Base-by-base conservation (phyloP, 2,113 vertebrate genomes). In the Meles meles region DNA sequence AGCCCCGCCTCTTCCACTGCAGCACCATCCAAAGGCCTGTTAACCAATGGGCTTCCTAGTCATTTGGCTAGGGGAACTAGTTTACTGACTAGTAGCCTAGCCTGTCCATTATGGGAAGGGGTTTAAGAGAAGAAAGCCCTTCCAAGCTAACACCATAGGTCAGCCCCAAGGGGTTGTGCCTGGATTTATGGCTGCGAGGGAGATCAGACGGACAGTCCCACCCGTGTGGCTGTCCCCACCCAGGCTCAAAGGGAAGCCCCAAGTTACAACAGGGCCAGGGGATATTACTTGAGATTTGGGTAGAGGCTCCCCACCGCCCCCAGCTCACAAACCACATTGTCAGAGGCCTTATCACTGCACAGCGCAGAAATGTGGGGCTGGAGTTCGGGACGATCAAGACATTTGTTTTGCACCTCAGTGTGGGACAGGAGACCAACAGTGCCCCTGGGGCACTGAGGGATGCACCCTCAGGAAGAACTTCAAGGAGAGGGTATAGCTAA, bases 161-260 rank as follows among this genome's bases (percentile, higher is more conserved):
- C 71, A 34, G 92, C 65, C 67, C 18, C 0, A 0, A 13, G n/a
- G n/a, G 10, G 14, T 57, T 31, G 7, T 12, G 13, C 42, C 7
- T 91, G 57, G 65, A 52, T 76, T 57, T 42, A 3, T 25, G 21
- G 17, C 49, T 39, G 8, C 0, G 0, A 42, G 65, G 71, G 27
- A 87, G 17, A 15, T 39, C 4, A 20, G 34, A 29, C 2, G 2
- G 4, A 0, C 7, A 25, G 80, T 13, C 47, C 63, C 29, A 2
- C 3, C 1, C 4, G 0, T 29, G 55, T 63, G 44, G 29, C 2
- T 0, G 1, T 27, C 81, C 76, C 21, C 2, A 0, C 17, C 15
- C n/a, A 42, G 44, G 44, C 29, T 23, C 3, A 5, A 72, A 42
- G 52, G 37, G 42, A 86, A 74, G 67, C 37, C 52, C 69, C 44